A percentile compares a stretch with the other conserved stretches of the same genome.
phyloP scores from a whole-genome alignment of 2,888 invertebrate genomes.

The Aporophyla nigra region DNA sequence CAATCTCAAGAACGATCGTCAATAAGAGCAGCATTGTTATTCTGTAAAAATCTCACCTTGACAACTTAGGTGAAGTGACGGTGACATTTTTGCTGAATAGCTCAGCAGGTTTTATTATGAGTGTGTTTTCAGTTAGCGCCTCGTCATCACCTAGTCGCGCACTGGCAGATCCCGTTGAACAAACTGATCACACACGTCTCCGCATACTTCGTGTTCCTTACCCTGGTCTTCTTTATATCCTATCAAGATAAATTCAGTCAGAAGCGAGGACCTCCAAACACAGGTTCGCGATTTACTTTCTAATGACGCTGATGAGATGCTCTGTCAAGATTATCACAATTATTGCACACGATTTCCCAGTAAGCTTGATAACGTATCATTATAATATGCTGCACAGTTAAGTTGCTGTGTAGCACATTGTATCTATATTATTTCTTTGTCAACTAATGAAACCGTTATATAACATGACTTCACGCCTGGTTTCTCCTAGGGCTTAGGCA shows the following conservation, averaged over 20 bases:
- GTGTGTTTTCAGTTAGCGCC: conserved; percentile 77
- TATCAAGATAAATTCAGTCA: conserved; percentile 91
- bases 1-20: not conserved
- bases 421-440: conserved; percentile 29
- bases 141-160: conserved; percentile 84
- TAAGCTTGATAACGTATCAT: conserved; percentile 58
- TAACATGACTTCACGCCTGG: not conserved
- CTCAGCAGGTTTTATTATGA: too few relatives aligned
- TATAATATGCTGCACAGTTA: conserved; percentile 55
- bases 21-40: not conserved
- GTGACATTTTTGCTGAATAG: too few relatives aligned
- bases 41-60: too few relatives aligned
- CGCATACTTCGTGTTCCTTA: conserved; percentile 92
- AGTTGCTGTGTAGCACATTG: conserved; percentile 20
- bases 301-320: conserved; percentile 71
- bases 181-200: conserved; percentile 93
- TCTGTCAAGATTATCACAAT: conserved; percentile 72
- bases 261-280: conserved; percentile 91
- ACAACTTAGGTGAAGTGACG: too few relatives aligned
- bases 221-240: conserved; percentile 91
- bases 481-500: not conserved
- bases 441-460: not conserved
- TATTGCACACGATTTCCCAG: conserved; percentile 69
- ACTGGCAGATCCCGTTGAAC: conserved; percentile 92
- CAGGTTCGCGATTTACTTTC: conserved; percentile 81